phyloP scores from a whole-genome alignment of 92 coral and sea anemone genomes.

The Plumapathes pennacea region DNA sequence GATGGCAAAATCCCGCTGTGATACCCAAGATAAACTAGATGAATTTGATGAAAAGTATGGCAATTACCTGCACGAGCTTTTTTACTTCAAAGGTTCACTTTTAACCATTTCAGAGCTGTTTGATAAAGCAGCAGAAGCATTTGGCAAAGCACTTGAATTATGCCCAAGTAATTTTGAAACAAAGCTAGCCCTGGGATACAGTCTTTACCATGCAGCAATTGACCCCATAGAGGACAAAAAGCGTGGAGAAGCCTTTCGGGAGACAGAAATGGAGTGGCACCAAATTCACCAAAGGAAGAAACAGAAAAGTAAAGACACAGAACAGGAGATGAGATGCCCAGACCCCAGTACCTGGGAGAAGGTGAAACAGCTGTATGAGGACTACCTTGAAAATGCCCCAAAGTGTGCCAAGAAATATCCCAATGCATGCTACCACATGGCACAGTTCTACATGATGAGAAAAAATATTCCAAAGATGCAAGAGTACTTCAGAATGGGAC shows the following conservation, averaged over 20 bases:
- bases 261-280: background rate
- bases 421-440: constrained; percentile 62
- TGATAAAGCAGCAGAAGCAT: constrained; percentile 58
- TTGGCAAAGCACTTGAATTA: constrained; percentile 43
- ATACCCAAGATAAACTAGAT: constrained; percentile 21
- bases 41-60: constrained; percentile 54
- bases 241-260: background rate
- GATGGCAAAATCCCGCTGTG: constrained; percentile 37
- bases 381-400: constrained; percentile 66
- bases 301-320: background rate
- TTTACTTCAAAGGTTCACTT: constrained; percentile 21
- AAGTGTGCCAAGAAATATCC: constrained; percentile 67
- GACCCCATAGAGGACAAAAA: background rate
- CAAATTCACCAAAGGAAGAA: background rate
- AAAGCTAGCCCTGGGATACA: constrained; percentile 54
- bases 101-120: constrained; percentile 19
- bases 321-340: constrained; percentile 2
- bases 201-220: too few relatives aligned
- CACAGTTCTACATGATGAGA: constrained; percentile 6
- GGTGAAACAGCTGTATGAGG: constrained; percentile 25
- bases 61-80: constrained; percentile 68
- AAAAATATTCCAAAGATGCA: constrained; percentile 6
- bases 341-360: constrained; percentile 6
- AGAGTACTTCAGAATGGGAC: constrained; percentile 53
- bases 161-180: constrained; percentile 56